Evolutionary conservation across 2,888 invertebrate species (phyloP), one percentile per base, ranked within the genome.

Genomic region (Tenthredo mesomela): DNA sequence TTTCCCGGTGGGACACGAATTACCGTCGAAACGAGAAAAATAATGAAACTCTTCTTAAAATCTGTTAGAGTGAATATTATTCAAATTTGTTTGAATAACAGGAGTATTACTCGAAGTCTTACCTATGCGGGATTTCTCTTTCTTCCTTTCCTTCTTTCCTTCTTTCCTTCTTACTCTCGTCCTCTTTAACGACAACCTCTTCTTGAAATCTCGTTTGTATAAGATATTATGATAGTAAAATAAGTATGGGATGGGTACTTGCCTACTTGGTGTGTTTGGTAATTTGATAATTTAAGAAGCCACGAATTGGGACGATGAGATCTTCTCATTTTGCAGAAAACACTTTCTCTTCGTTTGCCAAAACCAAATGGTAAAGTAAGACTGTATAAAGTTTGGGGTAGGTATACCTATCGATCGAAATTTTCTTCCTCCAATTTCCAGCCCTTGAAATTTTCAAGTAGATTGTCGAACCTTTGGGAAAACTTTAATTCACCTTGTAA

Each of bases 1-100:
- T 88, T 87, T 87, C 87, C 88, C 88, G 84, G 83, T 84, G 86
- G 88, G 88, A 88, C 87, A 88, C 84, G 87, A 88, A 90, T 89
- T 88, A 85, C 87, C 86, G 87, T 87, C 86, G 87, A 86, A 87
- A 88, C 86, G 88, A 87, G 88, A 86, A 89, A 88, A 88, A 89
- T 88, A 89, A 89, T 88, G 87, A 88, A 88, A 88, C 86, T 88
- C 87, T 86, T 86, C 89, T 88, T 87, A 87, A 91, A 91, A 91
- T 90, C 89, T 88, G 89, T 88, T 89, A 88, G 88, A 89, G 88
- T 86, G 89, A 89, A 89, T 90, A 89, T 91, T 90, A 91, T 90
- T 91, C 90, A 91, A 90, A 91, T 90, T 87, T 86, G 84, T 84
- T 78, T 85, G 84, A 87, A 88, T 90, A 89, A 89, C 87, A 87